Base-by-base conservation (phyloP, 2,888 invertebrate genomes). In the Erynnis tages region DNA sequence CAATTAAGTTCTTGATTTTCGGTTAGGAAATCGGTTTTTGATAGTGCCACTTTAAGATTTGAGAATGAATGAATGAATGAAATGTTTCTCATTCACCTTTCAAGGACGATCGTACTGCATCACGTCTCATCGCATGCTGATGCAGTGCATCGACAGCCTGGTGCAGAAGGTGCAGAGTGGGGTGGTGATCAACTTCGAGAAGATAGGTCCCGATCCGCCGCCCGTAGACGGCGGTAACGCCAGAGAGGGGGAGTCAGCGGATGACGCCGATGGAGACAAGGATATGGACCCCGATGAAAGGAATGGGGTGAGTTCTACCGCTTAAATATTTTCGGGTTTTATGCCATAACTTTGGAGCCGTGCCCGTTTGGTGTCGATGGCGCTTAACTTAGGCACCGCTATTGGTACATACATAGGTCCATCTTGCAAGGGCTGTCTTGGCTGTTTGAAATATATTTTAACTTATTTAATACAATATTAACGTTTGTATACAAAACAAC, bases 111-210 rank as follows among this genome's bases (percentile, higher is more conserved):
- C 98, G 0, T 99, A 98, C 83, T 95, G 96, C 66, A 96, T 99
- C 56, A 96, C 97, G 19, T 97, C 97, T 0, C 98, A 98, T 72
- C 92, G 98, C 57, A 97, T 97, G 93, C 89, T 99, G 73, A 96
- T 96, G 92, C 97, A 97, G 76, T 98, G 98, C 74, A 95, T 99
- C 61, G 99, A 99, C 79, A 98, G 97, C 71, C 91, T 99, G 44
- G 98, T 98, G 8, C 97, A 97, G 79, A 98, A 98, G 86, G 97
- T 98, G 27, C 98, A 98, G 77, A 96, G 97, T 61, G 99, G 99
- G 0, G 98, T 99, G 32, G 98, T 99, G 14, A 95, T 99, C 56
- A 96, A 98, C 83, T 98, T 99, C 77, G 98, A 99, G 82, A 98
- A 98, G 80, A 94, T 97, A 58, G 97, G 97, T 0, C 95, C 96